These are phyloP conservation scores for Phyllotreta striolata DNA, from an alignment of 2,888 invertebrate species.

Conservation along the genomic window DNA sequence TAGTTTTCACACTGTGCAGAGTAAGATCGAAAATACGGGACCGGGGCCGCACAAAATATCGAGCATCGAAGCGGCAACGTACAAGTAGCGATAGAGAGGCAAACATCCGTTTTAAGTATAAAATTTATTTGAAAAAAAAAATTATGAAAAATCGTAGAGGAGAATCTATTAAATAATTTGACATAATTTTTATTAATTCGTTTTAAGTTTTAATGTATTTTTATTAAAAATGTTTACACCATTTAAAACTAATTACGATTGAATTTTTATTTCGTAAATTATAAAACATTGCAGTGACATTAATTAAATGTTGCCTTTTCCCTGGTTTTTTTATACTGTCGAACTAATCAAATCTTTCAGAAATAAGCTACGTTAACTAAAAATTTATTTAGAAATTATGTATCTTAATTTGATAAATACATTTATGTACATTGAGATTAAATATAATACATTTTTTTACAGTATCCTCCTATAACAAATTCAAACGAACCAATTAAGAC, in stretches of 20 bases:
- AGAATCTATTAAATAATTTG: no score
- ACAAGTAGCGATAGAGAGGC: not conserved
- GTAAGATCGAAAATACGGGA: constrained; percentile 62
- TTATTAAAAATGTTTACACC: no score
- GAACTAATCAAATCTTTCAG: not conserved
- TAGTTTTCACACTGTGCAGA: constrained; percentile 71
- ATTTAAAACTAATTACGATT: no score
- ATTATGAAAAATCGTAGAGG: no score
- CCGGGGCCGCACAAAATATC: constrained; percentile 68
- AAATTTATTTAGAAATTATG: constrained; percentile 38
- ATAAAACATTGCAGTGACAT: no score
- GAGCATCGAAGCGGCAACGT: constrained; percentile 45
- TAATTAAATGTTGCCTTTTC: no score
- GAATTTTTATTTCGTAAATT: no score
- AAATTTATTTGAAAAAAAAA: no score
- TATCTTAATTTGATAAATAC: constrained; percentile 42
- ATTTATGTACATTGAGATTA: constrained; percentile 41
- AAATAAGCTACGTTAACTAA: constrained; percentile 34
- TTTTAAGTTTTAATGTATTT: no score
- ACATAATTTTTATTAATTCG: no score
- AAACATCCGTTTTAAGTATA: no score
- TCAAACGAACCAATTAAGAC: constrained; percentile 7
- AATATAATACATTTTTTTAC: constrained; percentile 41
- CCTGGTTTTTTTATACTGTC: no score
- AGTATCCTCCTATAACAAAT: constrained; percentile 29